Evolutionary conservation across 2,888 invertebrate species (phyloP), one percentile per base, ranked within the genome.

Genomic region (Oscheius sp.): DNA sequence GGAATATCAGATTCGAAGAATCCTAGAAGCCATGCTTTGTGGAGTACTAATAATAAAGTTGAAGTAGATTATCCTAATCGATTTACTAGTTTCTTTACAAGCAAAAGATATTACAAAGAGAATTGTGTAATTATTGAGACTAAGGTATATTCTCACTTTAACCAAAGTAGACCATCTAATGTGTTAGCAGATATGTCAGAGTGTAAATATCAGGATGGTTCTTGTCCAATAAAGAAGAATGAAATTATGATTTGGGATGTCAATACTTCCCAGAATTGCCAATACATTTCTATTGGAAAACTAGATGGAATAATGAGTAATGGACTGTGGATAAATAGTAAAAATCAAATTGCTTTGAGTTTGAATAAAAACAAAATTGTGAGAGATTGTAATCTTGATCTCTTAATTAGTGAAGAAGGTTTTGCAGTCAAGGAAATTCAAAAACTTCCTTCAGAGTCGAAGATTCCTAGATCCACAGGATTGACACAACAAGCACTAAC

Each of bases 41-140:
- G 45, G 49, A 59, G 50, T 62, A 78, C 74, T n/a, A 79, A 70
- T 65, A 77, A 77, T 68, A 79, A 78, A 71, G 59, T 72, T 24
- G 30, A 47, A 24, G 65, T 32, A 54, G 75, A 78, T 33, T 78
- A 75, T 77, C 77, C 77, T 2, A 77, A 77, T 70, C 14, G 77
- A 75, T 78, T 77, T 47, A 72, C 76, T 36, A 76, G 76, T 56
- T 56, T 77, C 0, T 74, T 77, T 33, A 41, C 64, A n/a, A 24
- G 50, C 20, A 77, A 75, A 66, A 61, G 67, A 67, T 77, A 75
- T 71, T 64, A 69, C 49, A 77, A 77, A 70, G 72, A 77, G 54
- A 77, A 77, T 63, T 77, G 77, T 77, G 64, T 77, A 0, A 65
- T 77, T 26, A 79, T 77, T 67, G 77, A 77, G 62, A 77, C 77